phyloP scores from a whole-genome alignment of 2,888 invertebrate genomes.

The Meteorus colon region DNA sequence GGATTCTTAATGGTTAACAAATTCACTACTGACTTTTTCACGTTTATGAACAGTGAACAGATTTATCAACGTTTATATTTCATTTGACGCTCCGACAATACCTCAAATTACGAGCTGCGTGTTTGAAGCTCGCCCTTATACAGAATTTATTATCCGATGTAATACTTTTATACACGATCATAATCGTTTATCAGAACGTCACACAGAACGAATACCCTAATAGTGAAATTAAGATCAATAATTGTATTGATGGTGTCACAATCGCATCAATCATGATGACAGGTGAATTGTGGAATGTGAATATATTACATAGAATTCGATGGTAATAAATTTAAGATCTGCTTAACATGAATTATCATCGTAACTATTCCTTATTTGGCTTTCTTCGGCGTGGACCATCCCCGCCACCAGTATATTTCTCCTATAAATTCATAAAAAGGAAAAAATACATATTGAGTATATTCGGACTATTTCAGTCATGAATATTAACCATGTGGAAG shows the following conservation, averaged over 20 bases:
- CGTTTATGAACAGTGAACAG: not conserved
- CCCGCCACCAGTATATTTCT: constrained; percentile 57
- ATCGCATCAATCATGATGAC: constrained; percentile 51
- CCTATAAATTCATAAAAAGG: constrained; percentile 52
- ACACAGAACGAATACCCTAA: not conserved
- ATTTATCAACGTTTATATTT: not conserved
- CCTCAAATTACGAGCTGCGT: not conserved
- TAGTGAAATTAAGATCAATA: not conserved
- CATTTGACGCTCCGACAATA: not conserved
- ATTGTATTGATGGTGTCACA: constrained; percentile 52
- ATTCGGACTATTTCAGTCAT: not conserved
- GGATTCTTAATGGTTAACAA: constrained; percentile 16
- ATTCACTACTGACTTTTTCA: constrained; percentile 15
- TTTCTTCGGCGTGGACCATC: constrained; percentile 71
- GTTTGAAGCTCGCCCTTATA: not conserved
- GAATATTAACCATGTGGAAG: not conserved
- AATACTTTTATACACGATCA: not conserved
- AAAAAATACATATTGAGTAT: not conserved
- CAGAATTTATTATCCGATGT: not conserved
- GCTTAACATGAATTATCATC: constrained; percentile 39
- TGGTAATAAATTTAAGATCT: constrained; percentile 51
- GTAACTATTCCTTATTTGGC: constrained; percentile 68
- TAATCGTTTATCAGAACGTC: not conserved
- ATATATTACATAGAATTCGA: constrained; percentile 60
- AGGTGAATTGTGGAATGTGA: constrained; percentile 65